Percentiles rank a stretch among this genome's conserved stretches.
Evolutionary conservation across 2,113 vertebrate species (phyloP).

Genomic region (Apodemus speciosus): DNA sequence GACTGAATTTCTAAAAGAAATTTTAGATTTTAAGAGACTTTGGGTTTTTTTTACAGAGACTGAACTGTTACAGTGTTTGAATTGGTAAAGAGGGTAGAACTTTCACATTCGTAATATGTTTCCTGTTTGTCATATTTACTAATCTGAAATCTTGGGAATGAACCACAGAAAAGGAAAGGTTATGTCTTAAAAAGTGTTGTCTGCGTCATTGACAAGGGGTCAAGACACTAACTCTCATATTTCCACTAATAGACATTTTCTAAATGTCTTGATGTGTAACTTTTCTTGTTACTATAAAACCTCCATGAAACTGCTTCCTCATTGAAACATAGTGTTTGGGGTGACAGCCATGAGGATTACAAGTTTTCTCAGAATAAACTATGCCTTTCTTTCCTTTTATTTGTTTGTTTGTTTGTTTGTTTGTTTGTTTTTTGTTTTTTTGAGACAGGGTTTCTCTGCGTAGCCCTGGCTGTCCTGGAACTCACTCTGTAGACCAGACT

Average conservation of each 20-base stretch:
- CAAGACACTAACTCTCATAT: too few species aligned
- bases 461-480: too few species aligned
- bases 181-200: neutral
- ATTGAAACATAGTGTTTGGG: neutral
- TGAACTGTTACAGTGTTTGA: neutral
- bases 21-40: neutral
- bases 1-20: neutral
- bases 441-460: too few species aligned
- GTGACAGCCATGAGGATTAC: neutral
- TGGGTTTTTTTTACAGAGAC: neutral
- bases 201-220: neutral
- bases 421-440: too few species aligned
- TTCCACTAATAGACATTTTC: neutral
- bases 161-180: neutral
- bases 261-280: neutral
- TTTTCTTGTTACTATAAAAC: neutral
- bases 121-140: neutral
- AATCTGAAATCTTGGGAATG: neutral
- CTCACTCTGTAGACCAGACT: too few species aligned
- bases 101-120: neutral
- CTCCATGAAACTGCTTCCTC: neutral
- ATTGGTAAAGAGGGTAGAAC: neutral
- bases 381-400: too few species aligned
- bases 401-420: too few species aligned
- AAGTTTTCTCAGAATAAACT: neutral